Base-by-base conservation (phyloP, 1,140 invertebrate genomes). In the Meloidogyne floridensis region DNA sequence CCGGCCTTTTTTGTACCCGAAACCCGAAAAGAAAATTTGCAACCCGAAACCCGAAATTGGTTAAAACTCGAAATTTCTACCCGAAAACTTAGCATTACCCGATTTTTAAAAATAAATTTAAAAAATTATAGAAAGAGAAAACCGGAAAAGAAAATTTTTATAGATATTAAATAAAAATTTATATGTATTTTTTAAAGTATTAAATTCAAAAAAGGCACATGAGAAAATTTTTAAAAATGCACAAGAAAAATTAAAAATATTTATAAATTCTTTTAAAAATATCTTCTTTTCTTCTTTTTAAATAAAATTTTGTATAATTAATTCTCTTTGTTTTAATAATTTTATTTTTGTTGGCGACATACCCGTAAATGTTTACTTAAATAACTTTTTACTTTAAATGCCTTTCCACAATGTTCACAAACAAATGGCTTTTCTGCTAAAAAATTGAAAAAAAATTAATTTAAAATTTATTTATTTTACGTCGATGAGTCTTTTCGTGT, bases 381-480 rank as follows among this genome's bases (percentile, higher is more conserved):
- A 71, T 79, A 79, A 20, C 65, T 54, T 72, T 79, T 79, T 72
- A 79, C 18, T 71, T 79, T 79, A 51, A 79, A 79, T 42, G 56
- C 18, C 53, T 71, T 79, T 51, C 65, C 18, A 51, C 77, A 79
- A 72, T 72, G 43, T 20, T 1, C 11, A 69, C 77, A 79, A 32
- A 54, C 20, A 72, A 79, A 79, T n/a, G 54, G 56, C 47, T 79
- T 79, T 79, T 79, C 65, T 20, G 20, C 77, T 79, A 47, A 47
- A 47, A 47, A 47, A 32, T 32, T 32, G 32, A 32, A 32, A 32
- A 71, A 42, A 78, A 78, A 18, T 13, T 2, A 59, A 15, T 71
- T 78, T 78, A 9, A 78, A 71, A 32, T 13, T 43, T 3, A 56
- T n/a, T 18, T 42, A 10, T 51, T 51, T 18, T 15, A 78, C 77